A percentile compares a stretch with the other conserved stretches of the same genome.
These are phyloP conservation scores for Apostichopus japonicus DNA, from an alignment of 35 echinoderm and acorn worm genomes.

Conservation along the genomic window DNA sequence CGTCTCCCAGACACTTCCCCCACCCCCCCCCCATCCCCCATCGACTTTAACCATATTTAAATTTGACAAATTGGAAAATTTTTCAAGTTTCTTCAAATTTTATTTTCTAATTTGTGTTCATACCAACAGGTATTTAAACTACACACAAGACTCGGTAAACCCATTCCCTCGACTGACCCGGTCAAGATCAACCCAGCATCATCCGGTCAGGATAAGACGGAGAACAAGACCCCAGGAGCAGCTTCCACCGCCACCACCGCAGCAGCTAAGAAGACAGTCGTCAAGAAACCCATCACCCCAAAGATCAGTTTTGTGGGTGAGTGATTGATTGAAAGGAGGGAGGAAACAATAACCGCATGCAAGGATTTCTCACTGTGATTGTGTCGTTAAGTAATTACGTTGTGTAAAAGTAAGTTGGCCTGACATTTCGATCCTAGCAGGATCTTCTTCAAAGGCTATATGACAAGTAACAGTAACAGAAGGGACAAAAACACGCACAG, in stretches of 20 bases:
- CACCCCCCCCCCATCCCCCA: too few species aligned
- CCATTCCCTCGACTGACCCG: slow-evolving; percentile 96
- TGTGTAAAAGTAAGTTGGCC: too few species aligned
- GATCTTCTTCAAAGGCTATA: neutral
- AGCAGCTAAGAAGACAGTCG: slow-evolving; percentile 50
- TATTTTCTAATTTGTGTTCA: neutral
- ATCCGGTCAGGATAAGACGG: slow-evolving; percentile 20
- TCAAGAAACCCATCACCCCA: slow-evolving; percentile 87
- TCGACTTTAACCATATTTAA: too few species aligned
- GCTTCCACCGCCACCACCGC: slow-evolving; percentile 37
- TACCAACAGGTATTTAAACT: slow-evolving; percentile 82
- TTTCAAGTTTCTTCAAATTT: too few species aligned
- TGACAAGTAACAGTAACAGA: neutral
- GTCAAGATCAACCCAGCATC: slow-evolving; percentile 72
- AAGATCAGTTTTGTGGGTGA: slow-evolving; percentile 99
- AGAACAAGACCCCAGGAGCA: slow-evolving; percentile 20
- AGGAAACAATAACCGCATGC: too few species aligned
- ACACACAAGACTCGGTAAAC: slow-evolving; percentile 97
- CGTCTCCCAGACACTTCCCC: too few species aligned
- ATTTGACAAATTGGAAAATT: too few species aligned
- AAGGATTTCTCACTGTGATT: too few species aligned
- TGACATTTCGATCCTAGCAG: too few species aligned
- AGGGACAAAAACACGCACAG: neutral
- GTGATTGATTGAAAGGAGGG: neutral
- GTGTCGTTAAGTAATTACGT: neutral